phyloP scores from a whole-genome alignment of 2,113 vertebrate genomes.

The Vimba vimba region DNA sequence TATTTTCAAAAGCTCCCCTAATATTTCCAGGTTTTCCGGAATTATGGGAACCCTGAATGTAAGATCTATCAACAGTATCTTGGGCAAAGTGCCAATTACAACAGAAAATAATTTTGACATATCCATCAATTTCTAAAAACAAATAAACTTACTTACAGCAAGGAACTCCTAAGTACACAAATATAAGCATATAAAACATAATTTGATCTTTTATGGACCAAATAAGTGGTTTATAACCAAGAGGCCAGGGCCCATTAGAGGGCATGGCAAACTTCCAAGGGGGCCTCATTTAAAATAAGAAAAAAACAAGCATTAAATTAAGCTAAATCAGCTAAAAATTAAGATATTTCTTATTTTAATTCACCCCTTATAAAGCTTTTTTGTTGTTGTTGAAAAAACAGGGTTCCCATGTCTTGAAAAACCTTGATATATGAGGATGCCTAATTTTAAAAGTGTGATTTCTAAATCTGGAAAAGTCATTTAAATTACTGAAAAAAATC shows the following conservation, averaged over 20 bases:
- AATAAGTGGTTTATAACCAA: not conserved
- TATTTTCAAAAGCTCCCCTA: not conserved
- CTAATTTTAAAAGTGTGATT: not conserved
- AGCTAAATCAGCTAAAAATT: not conserved
- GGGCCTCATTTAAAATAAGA: not conserved
- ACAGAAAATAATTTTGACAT: not conserved
- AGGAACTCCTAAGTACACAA: not conserved
- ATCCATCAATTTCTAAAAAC: not conserved
- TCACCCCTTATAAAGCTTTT: not conserved
- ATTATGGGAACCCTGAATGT: not conserved
- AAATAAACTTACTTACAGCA: not conserved
- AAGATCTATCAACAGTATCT: not conserved
- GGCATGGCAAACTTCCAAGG: no score
- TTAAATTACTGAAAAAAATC: not conserved
- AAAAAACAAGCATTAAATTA: not conserved
- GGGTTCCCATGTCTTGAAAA: not conserved
- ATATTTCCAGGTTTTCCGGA: not conserved
- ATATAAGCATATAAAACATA: not conserved
- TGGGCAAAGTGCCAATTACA: not conserved
- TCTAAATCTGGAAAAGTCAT: not conserved
- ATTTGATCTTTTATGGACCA: not conserved
- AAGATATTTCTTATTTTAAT: not conserved
- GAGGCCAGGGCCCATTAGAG: no score
- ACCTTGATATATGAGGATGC: no score
- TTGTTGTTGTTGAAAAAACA: not conserved